These are phyloP conservation scores for Drepana arcuata DNA, from an alignment of 1,140 invertebrate genomes.

Conservation along the genomic window DNA sequence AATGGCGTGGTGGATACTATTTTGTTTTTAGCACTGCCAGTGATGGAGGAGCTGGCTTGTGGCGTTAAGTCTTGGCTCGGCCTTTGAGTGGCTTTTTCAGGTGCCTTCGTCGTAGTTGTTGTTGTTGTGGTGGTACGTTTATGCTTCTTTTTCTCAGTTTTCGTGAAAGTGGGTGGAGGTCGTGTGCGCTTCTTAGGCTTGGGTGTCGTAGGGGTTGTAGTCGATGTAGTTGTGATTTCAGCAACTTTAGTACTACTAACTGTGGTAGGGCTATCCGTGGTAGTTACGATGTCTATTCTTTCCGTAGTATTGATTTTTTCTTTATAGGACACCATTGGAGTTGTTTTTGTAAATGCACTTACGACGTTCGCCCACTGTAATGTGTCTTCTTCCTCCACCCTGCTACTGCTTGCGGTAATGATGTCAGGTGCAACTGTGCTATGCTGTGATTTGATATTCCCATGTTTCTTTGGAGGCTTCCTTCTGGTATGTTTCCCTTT, in stretches of 20 bases:
- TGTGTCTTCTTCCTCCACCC: conserved; percentile 22
- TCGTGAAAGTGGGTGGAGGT: conserved; percentile 51
- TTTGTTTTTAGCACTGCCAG: conserved; percentile 19
- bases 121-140: conserved; percentile 43
- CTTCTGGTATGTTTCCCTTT: conserved; percentile 21
- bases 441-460: conserved; percentile 27
- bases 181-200: conserved; percentile 51
- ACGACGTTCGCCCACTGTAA: conserved; percentile 50
- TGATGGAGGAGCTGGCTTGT: conserved; percentile 39
- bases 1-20: conserved; percentile 8
- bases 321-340: conserved; percentile 32
- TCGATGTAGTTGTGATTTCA: conserved; percentile 26
- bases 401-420: conserved; percentile 33
- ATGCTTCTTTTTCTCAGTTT: conserved; percentile 55
- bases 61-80: conserved; percentile 30
- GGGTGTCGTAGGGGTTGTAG: conserved; percentile 26
- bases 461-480: conserved; percentile 43
- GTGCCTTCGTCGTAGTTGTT: conserved; percentile 25
- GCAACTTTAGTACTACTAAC: conserved; percentile 1
- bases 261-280: neutral
- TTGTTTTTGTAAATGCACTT: conserved; percentile 49
- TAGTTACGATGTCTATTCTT: conserved; percentile 2
- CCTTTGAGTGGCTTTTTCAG: conserved; percentile 18
- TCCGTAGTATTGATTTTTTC: conserved; percentile 11
- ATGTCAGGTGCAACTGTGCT: conserved; percentile 46